Evolutionary conservation across 2,888 invertebrate species (phyloP).

Genomic region (Trichopria drosophilae): DNA sequence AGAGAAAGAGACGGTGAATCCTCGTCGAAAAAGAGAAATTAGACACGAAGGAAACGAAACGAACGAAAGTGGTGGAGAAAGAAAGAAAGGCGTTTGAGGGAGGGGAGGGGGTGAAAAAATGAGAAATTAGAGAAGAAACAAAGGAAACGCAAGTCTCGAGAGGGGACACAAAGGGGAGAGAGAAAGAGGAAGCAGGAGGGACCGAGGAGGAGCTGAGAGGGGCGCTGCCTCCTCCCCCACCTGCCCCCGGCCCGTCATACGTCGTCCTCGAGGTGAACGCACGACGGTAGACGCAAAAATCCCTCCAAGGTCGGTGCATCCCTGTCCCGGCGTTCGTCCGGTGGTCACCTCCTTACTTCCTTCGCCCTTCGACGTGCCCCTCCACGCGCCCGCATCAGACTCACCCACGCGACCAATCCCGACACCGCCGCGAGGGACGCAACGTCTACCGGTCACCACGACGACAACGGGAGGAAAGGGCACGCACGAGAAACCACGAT

Average conservation of each 20-base stretch:
- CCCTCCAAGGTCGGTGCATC: conserved; percentile 58
- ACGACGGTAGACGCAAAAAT: conserved; percentile 58
- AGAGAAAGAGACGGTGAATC: conserved; percentile 29
- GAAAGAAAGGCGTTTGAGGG: conserved; percentile 32
- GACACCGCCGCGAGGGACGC: conserved; percentile 15
- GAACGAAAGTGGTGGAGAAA: conserved; percentile 24
- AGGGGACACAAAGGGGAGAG: conserved; percentile 8
- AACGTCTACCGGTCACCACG: too few relatives aligned
- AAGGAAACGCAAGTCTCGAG: conserved; percentile 6
- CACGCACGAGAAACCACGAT: conserved; percentile 8
- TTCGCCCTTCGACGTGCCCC: conserved; percentile 31
- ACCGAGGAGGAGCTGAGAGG: conserved; percentile 6
- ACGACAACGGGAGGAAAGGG: conserved; percentile 2
- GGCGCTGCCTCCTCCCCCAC: conserved; percentile 3
- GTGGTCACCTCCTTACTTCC: conserved; percentile 29
- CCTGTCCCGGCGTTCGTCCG: conserved; percentile 42
- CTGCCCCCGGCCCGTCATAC: conserved; percentile 28
- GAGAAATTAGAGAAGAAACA: conserved; percentile 16
- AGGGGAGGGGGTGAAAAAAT: conserved; percentile 14
- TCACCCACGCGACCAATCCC: conserved; percentile 50
- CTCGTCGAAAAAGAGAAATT: conserved; percentile 14
- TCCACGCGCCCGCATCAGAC: conserved; percentile 34
- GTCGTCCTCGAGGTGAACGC: conserved; percentile 51
- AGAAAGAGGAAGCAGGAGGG: conserved; percentile 18
- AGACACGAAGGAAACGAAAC: conserved; percentile 14